Base-by-base conservation (phyloP, 2,113 vertebrate species). In the Morone saxatilis region DNA sequence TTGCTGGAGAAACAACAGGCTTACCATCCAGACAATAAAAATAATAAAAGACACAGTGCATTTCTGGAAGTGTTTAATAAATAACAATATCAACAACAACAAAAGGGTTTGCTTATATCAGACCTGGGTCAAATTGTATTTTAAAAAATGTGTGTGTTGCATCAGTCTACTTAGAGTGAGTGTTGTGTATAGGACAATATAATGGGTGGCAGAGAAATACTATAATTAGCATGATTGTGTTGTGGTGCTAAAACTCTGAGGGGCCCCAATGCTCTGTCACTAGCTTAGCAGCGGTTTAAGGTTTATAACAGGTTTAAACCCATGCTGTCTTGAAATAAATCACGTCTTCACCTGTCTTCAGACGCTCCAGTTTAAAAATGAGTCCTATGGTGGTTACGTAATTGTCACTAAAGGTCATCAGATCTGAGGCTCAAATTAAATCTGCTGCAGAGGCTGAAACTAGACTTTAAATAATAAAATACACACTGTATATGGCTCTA, bases 1-100 rank as follows among this genome's bases (percentile, higher is more conserved):
- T 74, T 69, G 11, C 65, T 54, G 14, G 22, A 80, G 63, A 25
- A 67, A 66, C n/a, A 73, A 40, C 47, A 74, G 63, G 19, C 45
- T 31, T 45, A 14, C 16, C 56, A 13, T 60, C 13, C 22, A 61
- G 25, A 73, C 59, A 87, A 76, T 38, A 60, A 76, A 76, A 17
- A n/a, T 81, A 63, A 82, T 69, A 70, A 78, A 73, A 81, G 65
- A 83, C 83, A 87, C 71, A 75, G 63, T 68, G 40, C 62, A 83
- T 89, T 77, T 86, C 88, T 90, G 80, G 78, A 87, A 83, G 84
- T 90, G 80, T 95, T 95, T 95, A 95, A 95, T 95, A 95, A 95
- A 95, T 95, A 95, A 95, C 92, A 93, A 92, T 61, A 82, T 90
- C 72, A 94, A 83, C 75, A 89, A 89, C 78, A 91, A 81, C 80